phyloP scores from a whole-genome alignment of 2,113 vertebrate genomes.

The Rhombomys opimus region DNA sequence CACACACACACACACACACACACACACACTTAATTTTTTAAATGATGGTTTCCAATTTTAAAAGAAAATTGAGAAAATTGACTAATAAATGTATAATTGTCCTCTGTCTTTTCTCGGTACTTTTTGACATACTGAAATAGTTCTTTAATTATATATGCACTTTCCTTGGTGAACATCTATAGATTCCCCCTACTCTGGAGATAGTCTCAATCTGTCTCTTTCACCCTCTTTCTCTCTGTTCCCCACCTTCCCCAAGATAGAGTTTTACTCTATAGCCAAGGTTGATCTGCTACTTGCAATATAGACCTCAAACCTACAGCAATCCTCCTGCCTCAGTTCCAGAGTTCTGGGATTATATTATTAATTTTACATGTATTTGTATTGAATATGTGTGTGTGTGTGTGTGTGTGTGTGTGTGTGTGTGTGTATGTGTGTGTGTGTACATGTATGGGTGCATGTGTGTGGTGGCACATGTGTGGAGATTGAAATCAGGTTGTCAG shows the following conservation, averaged over 20 bases:
- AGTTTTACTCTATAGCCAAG: background rate
- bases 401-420: background rate
- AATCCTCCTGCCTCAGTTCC: background rate
- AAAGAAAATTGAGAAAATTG: slow-evolving; percentile 55
- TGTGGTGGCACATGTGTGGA: too few species aligned
- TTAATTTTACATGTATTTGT: background rate
- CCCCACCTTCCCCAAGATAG: too few species aligned
- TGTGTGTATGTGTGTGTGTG: too few species aligned
- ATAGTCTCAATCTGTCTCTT: background rate
- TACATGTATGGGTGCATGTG: background rate
- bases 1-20: background rate
- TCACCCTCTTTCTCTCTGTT: too few species aligned
- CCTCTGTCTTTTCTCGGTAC: slow-evolving; percentile 6
- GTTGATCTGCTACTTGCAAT: background rate
- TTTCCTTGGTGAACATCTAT: slow-evolving; percentile 30
- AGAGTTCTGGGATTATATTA: background rate
- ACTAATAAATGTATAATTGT: slow-evolving; percentile 47
- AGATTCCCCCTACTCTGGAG: background rate
- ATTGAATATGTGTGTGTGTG: background rate
- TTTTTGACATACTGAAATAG: slow-evolving; percentile 40
- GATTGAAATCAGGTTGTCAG: background rate
- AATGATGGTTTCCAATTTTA: slow-evolving; percentile 40
- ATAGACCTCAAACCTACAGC: background rate
- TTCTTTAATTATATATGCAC: background rate
- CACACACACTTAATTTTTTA: background rate